Evolutionary conservation across 2,113 vertebrate species (phyloP).

Genomic region (Bambusicola thoracicus): DNA sequence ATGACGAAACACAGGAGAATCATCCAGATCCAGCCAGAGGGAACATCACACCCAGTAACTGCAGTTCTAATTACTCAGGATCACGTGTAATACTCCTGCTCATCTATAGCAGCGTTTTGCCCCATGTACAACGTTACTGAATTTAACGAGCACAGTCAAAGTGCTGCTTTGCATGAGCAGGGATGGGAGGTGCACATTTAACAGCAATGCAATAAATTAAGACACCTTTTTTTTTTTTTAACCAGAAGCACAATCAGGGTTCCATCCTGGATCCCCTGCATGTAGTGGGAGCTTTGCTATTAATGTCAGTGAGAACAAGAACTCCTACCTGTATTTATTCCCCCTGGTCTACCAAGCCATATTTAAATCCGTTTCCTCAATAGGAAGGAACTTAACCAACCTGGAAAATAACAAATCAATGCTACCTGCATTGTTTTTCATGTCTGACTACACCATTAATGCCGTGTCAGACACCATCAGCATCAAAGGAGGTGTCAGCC

Average conservation of each 20-base stretch:
- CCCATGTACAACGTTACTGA: accelerated
- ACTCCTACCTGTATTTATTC: not conserved
- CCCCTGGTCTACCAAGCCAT: not conserved
- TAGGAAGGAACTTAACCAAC: conserved; percentile 48
- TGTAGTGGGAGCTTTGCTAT: not conserved
- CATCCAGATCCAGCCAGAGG: not conserved
- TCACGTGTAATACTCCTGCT: not conserved
- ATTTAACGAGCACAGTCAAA: not conserved
- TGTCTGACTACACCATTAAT: conserved; percentile 61
- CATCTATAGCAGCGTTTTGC: not conserved
- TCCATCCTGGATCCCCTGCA: not conserved
- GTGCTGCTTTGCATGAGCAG: too few species aligned
- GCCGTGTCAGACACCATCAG: conserved; percentile 52
- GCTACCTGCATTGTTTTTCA: conserved; percentile 58
- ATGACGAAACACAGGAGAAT: not conserved
- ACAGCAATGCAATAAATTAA: not conserved
- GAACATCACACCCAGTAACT: not conserved
- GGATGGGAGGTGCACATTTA: not conserved
- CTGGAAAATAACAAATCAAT: conserved; percentile 62
- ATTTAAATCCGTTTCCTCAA: conserved; percentile 26
- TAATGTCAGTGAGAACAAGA: not conserved
- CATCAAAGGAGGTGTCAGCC: not conserved
- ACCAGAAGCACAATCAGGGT: not conserved
- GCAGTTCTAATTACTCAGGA: not conserved
- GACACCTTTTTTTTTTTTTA: too few species aligned